phyloP scores from a whole-genome alignment of 2,113 vertebrate species.

The Trichomycterus rosablanca region DNA sequence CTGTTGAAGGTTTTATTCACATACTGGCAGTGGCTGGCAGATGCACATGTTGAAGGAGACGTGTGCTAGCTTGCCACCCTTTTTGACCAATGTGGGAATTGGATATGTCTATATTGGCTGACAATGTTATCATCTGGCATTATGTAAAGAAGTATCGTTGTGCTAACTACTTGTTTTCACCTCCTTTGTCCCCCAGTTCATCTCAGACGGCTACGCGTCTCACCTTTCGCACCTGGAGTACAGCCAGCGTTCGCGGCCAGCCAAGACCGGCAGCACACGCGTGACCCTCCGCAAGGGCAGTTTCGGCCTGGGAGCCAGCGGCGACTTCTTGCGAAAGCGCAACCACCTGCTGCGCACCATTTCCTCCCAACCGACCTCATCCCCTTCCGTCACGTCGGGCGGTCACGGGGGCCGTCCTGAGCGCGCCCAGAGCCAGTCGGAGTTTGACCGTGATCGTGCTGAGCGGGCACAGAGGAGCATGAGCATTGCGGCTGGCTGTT shows the following conservation, averaged over 20 bases:
- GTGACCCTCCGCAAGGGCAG: conserved; percentile 95
- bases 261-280: conserved; percentile 83
- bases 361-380: conserved; percentile 75
- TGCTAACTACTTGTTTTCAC: too few species aligned
- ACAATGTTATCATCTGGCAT: too few species aligned
- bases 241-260: conserved; percentile 81
- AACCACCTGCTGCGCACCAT: conserved; percentile 94
- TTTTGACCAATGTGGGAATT: too few species aligned
- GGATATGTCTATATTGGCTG: too few species aligned
- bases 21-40: too few species aligned
- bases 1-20: too few species aligned
- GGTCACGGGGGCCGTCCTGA: conserved; percentile 70
- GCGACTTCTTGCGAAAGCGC: conserved; percentile 91
- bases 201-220: conserved; percentile 88
- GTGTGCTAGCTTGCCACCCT: too few species aligned
- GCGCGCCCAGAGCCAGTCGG: conserved; percentile 85
- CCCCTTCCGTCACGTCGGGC: conserved; percentile 23
- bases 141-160: too few species aligned
- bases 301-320: conserved; percentile 83
- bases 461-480: conserved; percentile 85
- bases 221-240: conserved; percentile 96
- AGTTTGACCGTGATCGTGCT: conserved; percentile 72
- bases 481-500: conserved; percentile 90
- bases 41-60: too few species aligned
- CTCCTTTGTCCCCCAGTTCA: too few species aligned